Percentiles rank a stretch among this genome's conserved stretches.
These are phyloP conservation scores for Camptogramma bilineatum DNA, from an alignment of 2,888 invertebrate genomes.

Conservation along the genomic window DNA sequence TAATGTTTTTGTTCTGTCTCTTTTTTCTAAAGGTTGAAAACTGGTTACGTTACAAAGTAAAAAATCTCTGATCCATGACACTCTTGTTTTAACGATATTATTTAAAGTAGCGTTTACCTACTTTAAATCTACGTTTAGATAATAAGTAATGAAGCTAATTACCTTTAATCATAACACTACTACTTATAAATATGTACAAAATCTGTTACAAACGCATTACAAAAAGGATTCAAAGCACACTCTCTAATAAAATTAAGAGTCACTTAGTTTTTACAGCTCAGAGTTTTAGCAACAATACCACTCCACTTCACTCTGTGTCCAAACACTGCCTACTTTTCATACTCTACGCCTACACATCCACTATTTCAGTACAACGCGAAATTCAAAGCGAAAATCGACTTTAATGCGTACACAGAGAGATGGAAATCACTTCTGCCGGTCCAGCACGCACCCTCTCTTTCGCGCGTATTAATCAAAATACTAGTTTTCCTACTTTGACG, in stretches of 20 bases:
- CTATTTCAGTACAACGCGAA: conserved; percentile 76
- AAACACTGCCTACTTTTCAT: conserved; percentile 84
- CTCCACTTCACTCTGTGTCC: conserved; percentile 73
- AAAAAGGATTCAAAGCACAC: conserved; percentile 8
- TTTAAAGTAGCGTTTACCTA: not conserved
- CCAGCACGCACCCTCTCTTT: conserved; percentile 78
- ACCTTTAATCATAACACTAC: not conserved
- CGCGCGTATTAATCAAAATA: conserved; percentile 85
- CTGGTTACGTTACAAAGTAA: not conserved
- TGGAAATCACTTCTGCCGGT: conserved; percentile 49
- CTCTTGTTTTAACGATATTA: conserved; percentile 8
- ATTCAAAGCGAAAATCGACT: conserved; percentile 62
- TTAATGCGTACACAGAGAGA: conserved; percentile 58
- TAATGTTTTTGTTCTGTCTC: no score
- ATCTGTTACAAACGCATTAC: not conserved
- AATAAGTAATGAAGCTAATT: not conserved
- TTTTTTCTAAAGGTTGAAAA: not conserved
- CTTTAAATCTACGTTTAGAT: not conserved
- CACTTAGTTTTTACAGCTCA: conserved; percentile 36
- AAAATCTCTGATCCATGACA: conserved; percentile 11
- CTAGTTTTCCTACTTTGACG: conserved; percentile 83
- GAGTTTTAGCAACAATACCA: conserved; percentile 64
- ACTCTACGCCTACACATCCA: conserved; percentile 82
- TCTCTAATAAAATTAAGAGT: conserved; percentile 22
- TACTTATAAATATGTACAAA: not conserved